phyloP scores from a whole-genome alignment of 2,797 vertebrate species.

The Remorina albescens region DNA sequence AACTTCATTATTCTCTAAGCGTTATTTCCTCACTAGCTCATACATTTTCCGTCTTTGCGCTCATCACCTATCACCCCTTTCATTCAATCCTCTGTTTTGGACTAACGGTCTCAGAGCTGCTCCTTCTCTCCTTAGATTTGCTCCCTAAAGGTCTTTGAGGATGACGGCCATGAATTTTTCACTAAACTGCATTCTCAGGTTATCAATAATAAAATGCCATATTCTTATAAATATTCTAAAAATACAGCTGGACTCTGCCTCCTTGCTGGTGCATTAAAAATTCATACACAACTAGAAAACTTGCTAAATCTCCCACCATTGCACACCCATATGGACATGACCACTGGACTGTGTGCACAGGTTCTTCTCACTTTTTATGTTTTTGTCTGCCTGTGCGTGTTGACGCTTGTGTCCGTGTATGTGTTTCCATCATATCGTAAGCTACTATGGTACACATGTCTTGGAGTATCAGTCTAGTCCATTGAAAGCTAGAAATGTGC shows the following conservation, averaged over 20 bases:
- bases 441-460: constrained; percentile 13
- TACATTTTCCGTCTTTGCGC: constrained; percentile 8
- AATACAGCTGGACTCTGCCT: constrained; percentile 81
- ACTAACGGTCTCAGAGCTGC: constrained; percentile 38
- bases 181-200: constrained; percentile 84
- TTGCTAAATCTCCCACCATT: constrained; percentile 59
- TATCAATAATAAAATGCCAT: constrained; percentile 87
- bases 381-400: constrained; percentile 19
- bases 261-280: constrained; percentile 75
- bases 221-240: constrained; percentile 88
- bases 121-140: constrained; percentile 66
- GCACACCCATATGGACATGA: constrained; percentile 43
- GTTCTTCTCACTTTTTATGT: constrained; percentile 46
- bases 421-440: constrained; percentile 18
- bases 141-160: constrained; percentile 69
- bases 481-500: constrained; percentile 40
- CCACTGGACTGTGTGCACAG: constrained; percentile 44
- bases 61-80: constrained; percentile 41
- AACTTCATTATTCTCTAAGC: background rate
- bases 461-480: constrained; percentile 33
- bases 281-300: constrained; percentile 77
- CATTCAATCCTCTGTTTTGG: constrained; percentile 34
- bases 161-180: constrained; percentile 83
- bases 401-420: background rate
- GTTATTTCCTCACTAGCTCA: background rate